These are phyloP conservation scores for Apaloderma vittatum DNA, from an alignment of 2,113 vertebrate genomes.

Conservation along the genomic window DNA sequence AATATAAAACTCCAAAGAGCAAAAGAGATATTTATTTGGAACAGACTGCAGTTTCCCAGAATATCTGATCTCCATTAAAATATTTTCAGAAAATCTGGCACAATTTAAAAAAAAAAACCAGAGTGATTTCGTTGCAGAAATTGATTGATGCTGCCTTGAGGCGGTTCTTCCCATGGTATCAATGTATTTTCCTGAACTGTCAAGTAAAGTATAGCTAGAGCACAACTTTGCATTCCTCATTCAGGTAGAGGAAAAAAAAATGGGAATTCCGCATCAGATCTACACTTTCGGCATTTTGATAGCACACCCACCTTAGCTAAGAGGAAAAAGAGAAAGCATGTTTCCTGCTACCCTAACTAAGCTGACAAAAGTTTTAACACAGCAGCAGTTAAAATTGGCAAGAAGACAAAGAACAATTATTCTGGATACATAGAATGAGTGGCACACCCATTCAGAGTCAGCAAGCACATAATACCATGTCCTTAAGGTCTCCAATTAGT, in stretches of 20 bases:
- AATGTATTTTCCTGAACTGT: not conserved
- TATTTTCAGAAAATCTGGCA: not conserved
- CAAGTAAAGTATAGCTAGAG: not conserved
- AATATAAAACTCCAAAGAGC: not conserved
- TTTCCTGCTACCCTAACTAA: not conserved
- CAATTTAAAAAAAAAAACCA: not conserved
- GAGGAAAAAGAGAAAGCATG: not conserved
- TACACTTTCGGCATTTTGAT: not conserved
- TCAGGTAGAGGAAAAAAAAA: not conserved
- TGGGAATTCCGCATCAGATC: not conserved
- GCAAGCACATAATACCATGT: not conserved
- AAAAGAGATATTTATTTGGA: not conserved
- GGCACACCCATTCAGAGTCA: not conserved
- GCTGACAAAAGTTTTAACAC: not conserved
- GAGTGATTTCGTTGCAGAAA: not conserved
- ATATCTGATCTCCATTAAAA: not conserved
- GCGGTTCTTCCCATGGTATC: not conserved
- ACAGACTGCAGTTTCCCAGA: not conserved
- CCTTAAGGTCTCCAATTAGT: not conserved
- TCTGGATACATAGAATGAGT: not conserved
- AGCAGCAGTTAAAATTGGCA: not conserved
- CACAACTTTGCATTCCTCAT: not conserved
- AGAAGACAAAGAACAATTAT: not conserved
- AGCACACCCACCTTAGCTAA: not conserved
- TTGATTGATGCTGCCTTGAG: not conserved